phyloP scores from a whole-genome alignment of 2,888 invertebrate species.

The Amaurobius ferox region DNA sequence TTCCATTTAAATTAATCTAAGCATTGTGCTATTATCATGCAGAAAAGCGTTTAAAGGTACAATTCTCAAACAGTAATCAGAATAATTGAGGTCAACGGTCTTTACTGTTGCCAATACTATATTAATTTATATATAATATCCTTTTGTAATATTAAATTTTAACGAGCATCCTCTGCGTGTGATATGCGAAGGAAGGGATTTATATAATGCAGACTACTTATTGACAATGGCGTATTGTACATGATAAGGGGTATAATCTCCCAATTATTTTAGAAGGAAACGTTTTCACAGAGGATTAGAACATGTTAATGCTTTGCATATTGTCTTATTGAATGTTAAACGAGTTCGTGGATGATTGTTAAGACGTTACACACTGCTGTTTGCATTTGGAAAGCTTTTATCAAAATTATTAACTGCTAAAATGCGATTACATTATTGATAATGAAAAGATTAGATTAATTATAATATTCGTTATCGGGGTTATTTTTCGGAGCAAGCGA shows the following conservation, averaged over 20 bases:
- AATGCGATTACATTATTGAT: too few relatives aligned
- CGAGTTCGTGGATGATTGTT: too few relatives aligned
- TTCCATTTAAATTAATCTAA: too few relatives aligned
- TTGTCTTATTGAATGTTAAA: too few relatives aligned
- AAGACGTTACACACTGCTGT: too few relatives aligned
- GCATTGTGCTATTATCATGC: too few relatives aligned
- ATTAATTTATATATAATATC: neutral
- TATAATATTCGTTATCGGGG: too few relatives aligned
- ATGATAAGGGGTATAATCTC: neutral
- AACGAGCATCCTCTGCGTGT: neutral
- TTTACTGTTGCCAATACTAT: neutral
- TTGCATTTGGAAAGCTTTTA: too few relatives aligned
- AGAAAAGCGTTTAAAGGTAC: neutral
- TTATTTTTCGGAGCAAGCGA: too few relatives aligned
- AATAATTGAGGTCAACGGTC: neutral
- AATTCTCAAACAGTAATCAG: neutral
- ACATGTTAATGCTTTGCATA: too few relatives aligned
- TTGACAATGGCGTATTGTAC: neutral
- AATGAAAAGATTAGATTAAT: too few relatives aligned
- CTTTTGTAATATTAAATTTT: neutral
- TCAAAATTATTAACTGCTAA: too few relatives aligned
- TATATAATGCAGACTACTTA: neutral
- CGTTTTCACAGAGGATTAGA: neutral
- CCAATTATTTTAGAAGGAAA: constrained; percentile 1
- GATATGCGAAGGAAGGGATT: neutral